Base-by-base conservation (phyloP, 2,113 vertebrate species). In the Taxidea taxus region DNA sequence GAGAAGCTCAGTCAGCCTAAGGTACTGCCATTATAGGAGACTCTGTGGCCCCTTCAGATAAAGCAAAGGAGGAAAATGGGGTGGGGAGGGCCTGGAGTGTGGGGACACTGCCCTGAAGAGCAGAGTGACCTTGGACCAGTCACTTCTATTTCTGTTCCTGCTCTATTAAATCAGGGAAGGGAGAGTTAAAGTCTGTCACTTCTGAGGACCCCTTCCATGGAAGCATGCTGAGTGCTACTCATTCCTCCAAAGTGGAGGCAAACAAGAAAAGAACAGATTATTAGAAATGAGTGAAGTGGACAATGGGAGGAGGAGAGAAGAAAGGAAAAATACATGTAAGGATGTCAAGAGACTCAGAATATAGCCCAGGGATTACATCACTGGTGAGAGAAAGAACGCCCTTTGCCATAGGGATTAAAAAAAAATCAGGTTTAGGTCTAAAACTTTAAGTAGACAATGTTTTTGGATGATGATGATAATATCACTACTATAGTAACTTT, bases 41-140 rank as follows among this genome's bases (percentile, higher is more conserved):
- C 4, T 4, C n/a, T 31, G 16, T 3, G 6, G 18, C 23, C 39
- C 34, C 54, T 60, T 72, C 72, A 37, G 37, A 89, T 1, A 12
- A 56, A 88, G 47, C 14, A 34, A 13, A 11, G 14, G 27, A 49
- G 14, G 54, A 29, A 58, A 20, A 1, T 0, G 0, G 16, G 9
- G 6, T 8, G 20, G 16, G 14, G 14, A n/a, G 1, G 4, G n/a
- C 10, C 7, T 1, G 6, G 8, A 18, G 21, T 4, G 4, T 2
- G 29, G 21, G 25, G 49, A 20, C 47, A 39, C 49, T 34, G 15
- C 27, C 64, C 54, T 25, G 37, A 39, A 2, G 60, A 51, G 5
- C 31, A 60, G 23, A 39, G 39, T 7, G 70, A 81, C 42, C 20
- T 4, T 23, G 47, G 70, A 39, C 20, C 54, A 93, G 16, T 85